Base-by-base conservation (phyloP, 2,113 vertebrate genomes). In the Colius striatus region DNA sequence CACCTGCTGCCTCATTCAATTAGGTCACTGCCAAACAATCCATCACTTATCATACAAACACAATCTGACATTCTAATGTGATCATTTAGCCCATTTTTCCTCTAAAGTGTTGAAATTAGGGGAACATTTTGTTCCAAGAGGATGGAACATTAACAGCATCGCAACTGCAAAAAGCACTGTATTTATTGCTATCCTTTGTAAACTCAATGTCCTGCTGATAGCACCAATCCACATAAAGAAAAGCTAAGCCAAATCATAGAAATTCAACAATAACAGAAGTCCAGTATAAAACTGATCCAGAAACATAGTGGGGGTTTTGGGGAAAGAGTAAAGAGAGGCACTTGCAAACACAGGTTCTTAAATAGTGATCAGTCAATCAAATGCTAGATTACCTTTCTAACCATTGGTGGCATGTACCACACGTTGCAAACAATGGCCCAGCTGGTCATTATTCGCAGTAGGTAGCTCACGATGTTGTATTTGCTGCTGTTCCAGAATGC, bases 401-500 rank as follows among this genome's bases (percentile, higher is more conserved):
- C 98, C 99, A 99, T 99, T 13, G 99, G 99, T 3, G 99, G 99
- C 84, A 99, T 94, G 96, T 99, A 99, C 99, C 99, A 99, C 66
- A 99, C 99, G 0, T 99, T 98, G 94, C 99, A 99, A 29, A 99
- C 99, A 2, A 99, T 98, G 87, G 99, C 99, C 99, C 99, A 99
- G 97, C 99, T 99, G 60, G 98, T 99, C 99, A 99, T 99, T 90
- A 98, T 98, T 48, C 99, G 96, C 88, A 99, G 98, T 81, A 99
- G 97, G 88, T 99, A 99, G 97, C 98, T 99, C 85, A 99, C 98
- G 2, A 99, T 99, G 94, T 97, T 99, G 71, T 98, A 98, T 65
- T 99, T 99, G 73, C 98, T 98, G 95, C 99, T 99, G 97, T 99
- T 99, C 99, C 99, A 99, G 97, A 99, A 99, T 0, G 99, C 99